A percentile compares a stretch with the other conserved stretches of the same genome.
Evolutionary conservation across 37 sponge, comb jelly and placozoan genomes (phyloP).

Genomic region (Beroe ovata): DNA sequence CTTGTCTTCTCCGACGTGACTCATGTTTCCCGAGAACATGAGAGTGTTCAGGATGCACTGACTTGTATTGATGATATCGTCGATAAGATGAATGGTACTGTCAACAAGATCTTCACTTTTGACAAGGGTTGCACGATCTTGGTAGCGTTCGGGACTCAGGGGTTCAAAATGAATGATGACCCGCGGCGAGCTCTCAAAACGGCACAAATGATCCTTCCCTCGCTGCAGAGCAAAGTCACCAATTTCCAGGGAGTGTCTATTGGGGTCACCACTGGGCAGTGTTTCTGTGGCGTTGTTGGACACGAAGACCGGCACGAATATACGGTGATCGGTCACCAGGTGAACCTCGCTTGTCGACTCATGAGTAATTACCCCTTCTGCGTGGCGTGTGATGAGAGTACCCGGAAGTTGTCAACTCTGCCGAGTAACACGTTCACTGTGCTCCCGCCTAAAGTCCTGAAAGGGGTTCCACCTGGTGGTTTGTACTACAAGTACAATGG

Average conservation of each 20-base stretch:
- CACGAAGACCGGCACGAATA: conserved; percentile 91
- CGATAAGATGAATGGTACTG: conserved; percentile 70
- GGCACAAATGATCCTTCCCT: conserved; percentile 69
- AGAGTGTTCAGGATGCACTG: conserved; percentile 55
- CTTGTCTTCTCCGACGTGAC: conserved; percentile 15
- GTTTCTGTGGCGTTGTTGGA: conserved; percentile 94
- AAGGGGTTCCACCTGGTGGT: conserved; percentile 59
- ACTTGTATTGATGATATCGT: conserved; percentile 52
- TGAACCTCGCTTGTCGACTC: conserved; percentile 92
- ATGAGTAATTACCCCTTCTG: conserved; percentile 85
- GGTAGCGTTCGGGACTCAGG: conserved; percentile 89
- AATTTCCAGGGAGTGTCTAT: conserved; percentile 72
- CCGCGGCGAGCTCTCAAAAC: conserved; percentile 79
- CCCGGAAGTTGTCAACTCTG: conserved; percentile 75
- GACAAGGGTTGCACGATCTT: conserved; percentile 96
- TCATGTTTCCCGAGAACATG: not conserved
- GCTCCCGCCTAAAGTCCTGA: conserved; percentile 71
- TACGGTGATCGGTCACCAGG: conserved; percentile 90
- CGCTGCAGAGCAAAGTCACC: conserved; percentile 44
- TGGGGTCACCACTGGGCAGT: conserved; percentile 88
- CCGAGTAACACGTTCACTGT: conserved; percentile 69
- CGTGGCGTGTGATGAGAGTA: conserved; percentile 85
- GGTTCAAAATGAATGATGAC: conserved; percentile 84
- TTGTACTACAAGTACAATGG: conserved; percentile 23
- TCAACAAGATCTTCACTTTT: conserved; percentile 96